Percentiles rank a stretch among this genome's conserved stretches.
These are phyloP conservation scores for Drosophila grimshawi DNA, from an alignment of 1,140 invertebrate genomes.

Conservation along the genomic window DNA sequence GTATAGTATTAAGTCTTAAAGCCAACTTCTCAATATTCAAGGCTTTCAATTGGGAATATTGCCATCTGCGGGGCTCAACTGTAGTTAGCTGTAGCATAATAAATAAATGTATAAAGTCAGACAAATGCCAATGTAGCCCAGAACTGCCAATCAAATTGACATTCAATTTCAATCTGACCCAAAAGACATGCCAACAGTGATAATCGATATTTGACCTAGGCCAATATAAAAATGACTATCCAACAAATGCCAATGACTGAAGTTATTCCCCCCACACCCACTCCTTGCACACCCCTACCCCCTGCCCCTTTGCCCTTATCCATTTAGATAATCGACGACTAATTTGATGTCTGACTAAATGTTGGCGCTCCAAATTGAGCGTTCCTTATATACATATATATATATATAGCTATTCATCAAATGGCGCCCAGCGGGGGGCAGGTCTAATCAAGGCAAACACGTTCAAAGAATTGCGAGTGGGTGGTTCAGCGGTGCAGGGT, in stretches of 20 bases:
- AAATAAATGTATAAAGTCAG: background rate
- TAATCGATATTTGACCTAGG: slow-evolving; percentile 83
- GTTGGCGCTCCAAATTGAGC: slow-evolving; percentile 45
- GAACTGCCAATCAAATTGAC: slow-evolving; percentile 78
- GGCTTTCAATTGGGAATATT: too few relatives aligned
- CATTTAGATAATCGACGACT: slow-evolving; percentile 68
- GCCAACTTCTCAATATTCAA: too few relatives aligned
- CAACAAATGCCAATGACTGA: slow-evolving; percentile 9
- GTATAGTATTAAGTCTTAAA: too few relatives aligned
- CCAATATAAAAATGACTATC: slow-evolving; percentile 63
- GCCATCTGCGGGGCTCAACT: too few relatives aligned
- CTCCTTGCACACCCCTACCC: background rate
- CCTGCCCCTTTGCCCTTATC: slow-evolving; percentile 6
- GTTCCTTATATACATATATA: background rate
- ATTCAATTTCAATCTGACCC: slow-evolving; percentile 76
- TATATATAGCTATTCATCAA: slow-evolving; percentile 24
- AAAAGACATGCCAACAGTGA: slow-evolving; percentile 43
- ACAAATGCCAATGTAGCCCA: slow-evolving; percentile 38
- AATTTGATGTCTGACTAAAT: slow-evolving; percentile 76
- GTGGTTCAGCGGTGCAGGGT: background rate
- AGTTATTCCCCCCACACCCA: slow-evolving; percentile 4
- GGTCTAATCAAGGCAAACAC: slow-evolving; percentile 74
- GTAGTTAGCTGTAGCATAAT: too few relatives aligned
- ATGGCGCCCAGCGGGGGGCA: slow-evolving; percentile 15
- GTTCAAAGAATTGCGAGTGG: slow-evolving; percentile 55